Conservation (phyloP, 1,140 invertebrate species). For the Penaeus vannamei region DNA sequence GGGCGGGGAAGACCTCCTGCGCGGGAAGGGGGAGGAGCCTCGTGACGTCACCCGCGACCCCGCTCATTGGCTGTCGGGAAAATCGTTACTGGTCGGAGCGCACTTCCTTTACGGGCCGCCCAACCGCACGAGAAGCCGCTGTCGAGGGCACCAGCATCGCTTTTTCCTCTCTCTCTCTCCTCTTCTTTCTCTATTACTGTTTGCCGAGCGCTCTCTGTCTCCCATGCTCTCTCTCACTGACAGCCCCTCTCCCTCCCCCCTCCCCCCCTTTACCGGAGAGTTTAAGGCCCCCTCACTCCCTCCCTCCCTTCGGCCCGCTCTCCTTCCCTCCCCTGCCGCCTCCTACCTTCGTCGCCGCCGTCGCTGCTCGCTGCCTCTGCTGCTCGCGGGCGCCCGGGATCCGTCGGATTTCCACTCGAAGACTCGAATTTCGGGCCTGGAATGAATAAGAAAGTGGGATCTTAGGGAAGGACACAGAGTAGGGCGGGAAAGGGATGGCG, state of each 20-base stretch:
- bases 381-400: not conserved
- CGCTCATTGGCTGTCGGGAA: conserved; percentile 62
- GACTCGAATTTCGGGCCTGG: too few relatives aligned
- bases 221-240: conserved; percentile 47
- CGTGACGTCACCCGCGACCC: conserved; percentile 50
- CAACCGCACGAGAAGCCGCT: conserved; percentile 50
- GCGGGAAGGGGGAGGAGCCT: conserved; percentile 44
- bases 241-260: not conserved
- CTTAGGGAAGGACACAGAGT: too few relatives aligned
- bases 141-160: conserved; percentile 43
- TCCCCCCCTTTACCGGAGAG: not conserved
- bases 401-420: too few relatives aligned
- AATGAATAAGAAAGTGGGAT: too few relatives aligned
- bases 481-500: too few relatives aligned
- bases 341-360: not conserved
- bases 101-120: conserved; percentile 62
- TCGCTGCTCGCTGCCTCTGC: not conserved
- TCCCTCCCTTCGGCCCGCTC: conserved; percentile 20
- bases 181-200: conserved; percentile 58
- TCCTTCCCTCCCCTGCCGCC: not conserved
- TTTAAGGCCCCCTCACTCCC: conserved; percentile 2
- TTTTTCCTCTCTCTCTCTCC: conserved; percentile 60
- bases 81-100: conserved; percentile 63
- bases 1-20: conserved; percentile 37
- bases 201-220: conserved; percentile 56